Evolutionary conservation across 2,888 invertebrate species (phyloP).

Genomic region (Gasteruption jaculator): DNA sequence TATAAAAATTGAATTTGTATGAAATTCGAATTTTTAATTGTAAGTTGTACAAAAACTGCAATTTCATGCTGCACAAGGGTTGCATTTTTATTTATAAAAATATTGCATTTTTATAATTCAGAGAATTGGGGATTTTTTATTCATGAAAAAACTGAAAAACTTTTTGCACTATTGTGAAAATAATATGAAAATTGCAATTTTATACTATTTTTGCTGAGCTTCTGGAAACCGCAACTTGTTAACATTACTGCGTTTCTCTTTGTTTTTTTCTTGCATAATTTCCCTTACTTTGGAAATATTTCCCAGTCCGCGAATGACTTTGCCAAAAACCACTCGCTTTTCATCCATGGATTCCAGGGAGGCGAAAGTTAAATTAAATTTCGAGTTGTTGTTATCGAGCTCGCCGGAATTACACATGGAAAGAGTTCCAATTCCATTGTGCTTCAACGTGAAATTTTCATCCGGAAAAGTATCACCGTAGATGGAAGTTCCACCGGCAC

Average conservation of each 20-base stretch:
- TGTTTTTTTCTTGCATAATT: too few relatives aligned
- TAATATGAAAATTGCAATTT: too few relatives aligned
- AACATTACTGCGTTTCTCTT: too few relatives aligned
- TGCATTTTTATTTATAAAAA: too few relatives aligned
- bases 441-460: slow-evolving; percentile 53
- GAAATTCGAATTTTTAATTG: too few relatives aligned
- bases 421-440: slow-evolving; percentile 56
- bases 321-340: slow-evolving; percentile 58
- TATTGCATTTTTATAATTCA: neutral
- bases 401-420: slow-evolving; percentile 53
- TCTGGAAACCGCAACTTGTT: too few relatives aligned
- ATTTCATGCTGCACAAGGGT: too few relatives aligned
- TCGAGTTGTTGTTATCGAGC: slow-evolving; percentile 54
- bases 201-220: too few relatives aligned
- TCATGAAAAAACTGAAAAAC: neutral
- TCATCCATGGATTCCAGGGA: slow-evolving; percentile 55
- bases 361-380: slow-evolving; percentile 60
- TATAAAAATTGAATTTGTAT: too few relatives aligned
- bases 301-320: slow-evolving; percentile 46
- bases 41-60: too few relatives aligned
- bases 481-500: slow-evolving; percentile 55
- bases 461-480: slow-evolving; percentile 49
- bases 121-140: neutral
- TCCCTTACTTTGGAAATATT: slow-evolving; percentile 36
- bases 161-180: too few relatives aligned